These are phyloP conservation scores for Galeopsomyia nigrocyanea DNA, from an alignment of 2,888 invertebrate species.

Conservation along the genomic window DNA sequence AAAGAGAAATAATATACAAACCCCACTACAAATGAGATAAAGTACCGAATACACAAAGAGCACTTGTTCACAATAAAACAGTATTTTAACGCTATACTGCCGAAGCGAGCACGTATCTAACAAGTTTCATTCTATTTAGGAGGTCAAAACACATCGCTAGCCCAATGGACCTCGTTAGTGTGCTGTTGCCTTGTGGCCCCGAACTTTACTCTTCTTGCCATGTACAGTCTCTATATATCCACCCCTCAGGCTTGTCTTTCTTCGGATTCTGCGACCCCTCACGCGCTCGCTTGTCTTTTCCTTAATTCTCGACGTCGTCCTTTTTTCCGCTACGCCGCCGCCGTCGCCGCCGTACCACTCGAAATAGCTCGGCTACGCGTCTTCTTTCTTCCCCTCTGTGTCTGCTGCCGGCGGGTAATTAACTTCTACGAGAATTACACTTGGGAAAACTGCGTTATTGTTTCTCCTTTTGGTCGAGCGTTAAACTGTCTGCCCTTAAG, in stretches of 20 bases:
- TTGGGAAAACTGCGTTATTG: conserved; percentile 30
- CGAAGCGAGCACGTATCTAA: neutral
- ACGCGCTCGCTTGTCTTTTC: conserved; percentile 15
- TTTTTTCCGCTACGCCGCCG: neutral
- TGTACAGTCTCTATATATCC: neutral
- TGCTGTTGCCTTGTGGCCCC: neutral
- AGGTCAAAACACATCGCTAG: conserved; percentile 17
- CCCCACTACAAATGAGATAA: too few relatives aligned
- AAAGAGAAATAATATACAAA: too few relatives aligned
- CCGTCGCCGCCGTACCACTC: neutral
- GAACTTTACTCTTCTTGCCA: conserved; percentile 16
- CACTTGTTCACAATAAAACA: too few relatives aligned
- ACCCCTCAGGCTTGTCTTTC: neutral
- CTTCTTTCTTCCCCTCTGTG: conserved; percentile 10
- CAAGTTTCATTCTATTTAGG: conserved; percentile 29
- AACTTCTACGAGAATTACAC: conserved; percentile 35
- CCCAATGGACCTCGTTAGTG: conserved; percentile 30
- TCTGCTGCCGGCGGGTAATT: conserved; percentile 34
- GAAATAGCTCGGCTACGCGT: conserved; percentile 4
- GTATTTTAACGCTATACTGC: neutral
- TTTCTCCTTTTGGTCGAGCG: conserved; percentile 18
- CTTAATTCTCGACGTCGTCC: neutral
- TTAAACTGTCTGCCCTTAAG: conserved; percentile 22
- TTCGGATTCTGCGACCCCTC: neutral
- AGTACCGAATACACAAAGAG: too few relatives aligned